Evolutionary conservation across 2,888 invertebrate genomes (phyloP), one percentile per base, ranked within the genome.

Genomic region (Troides aeacus): DNA sequence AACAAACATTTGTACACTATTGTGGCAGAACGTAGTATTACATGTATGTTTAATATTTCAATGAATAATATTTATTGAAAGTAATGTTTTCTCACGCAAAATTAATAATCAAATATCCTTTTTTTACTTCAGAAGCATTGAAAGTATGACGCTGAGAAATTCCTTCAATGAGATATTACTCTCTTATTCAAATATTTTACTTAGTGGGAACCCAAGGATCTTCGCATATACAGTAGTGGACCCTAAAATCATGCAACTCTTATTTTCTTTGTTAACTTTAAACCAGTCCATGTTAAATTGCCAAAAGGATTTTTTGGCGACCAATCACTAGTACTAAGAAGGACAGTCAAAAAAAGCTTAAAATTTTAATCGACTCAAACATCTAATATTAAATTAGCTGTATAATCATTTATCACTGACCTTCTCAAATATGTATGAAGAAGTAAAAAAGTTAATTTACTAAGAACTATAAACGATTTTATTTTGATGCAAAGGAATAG

Each of bases 251-350:
- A 61, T 18, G 30, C 24, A 59, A 62, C 24, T 66, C 62, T 66
- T 62, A 60, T 70, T 70, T 63, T 70, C 39, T 23, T 70, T 70
- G n/a, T 66, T 70, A 70, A 53, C 24, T 24, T n/a, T 23, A 66
- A 70, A 66, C 70, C 70, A 70, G 70, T 70, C 70, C 57, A 57
- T n/a, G 62, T 62, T 66, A 59, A 70, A 66, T 63, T 39, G 59
- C 53, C 63, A 24, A 66, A 66, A 70, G 60, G 59, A 70, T 70
- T 63, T 21, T 58, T 53, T 66, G 63, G 63, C 53, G 53, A 63
- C 66, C 53, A 70, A 59, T 62, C 66, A 60, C 70, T 70, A 70
- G 30, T 70, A 70, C 70, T 63, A 56, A 70, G 70, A 70, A 70
- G 70, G 66, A 66, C 66, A 24, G 42, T 18, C 59, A 64, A 56